Evolutionary conservation across 2,797 vertebrate genomes (phyloP).

Genomic region (Zalophus californianus): DNA sequence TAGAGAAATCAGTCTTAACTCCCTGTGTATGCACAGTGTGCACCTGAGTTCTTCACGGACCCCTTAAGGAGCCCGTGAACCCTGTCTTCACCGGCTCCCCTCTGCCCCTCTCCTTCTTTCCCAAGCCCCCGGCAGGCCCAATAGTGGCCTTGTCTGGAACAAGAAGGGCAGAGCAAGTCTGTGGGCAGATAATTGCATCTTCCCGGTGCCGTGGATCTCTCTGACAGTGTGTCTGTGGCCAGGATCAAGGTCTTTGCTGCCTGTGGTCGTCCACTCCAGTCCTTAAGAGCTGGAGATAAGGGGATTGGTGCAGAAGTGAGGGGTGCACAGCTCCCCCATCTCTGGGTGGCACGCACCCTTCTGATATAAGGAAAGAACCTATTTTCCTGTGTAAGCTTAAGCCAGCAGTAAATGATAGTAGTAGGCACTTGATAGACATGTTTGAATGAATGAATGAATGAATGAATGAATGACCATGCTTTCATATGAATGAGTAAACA

Average conservation of each 20-base stretch:
- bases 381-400: background rate
- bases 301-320: background rate
- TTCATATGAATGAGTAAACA: background rate
- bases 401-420: background rate
- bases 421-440: background rate
- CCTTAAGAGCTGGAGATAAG: background rate
- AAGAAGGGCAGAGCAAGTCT: background rate
- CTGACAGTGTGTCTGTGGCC: background rate
- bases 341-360: background rate
- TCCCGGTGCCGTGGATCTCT: background rate
- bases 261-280: background rate
- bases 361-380: background rate
- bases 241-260: background rate
- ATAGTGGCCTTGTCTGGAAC: background rate
- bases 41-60: background rate
- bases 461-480: background rate
- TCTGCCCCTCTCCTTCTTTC: background rate
- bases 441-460: background rate
- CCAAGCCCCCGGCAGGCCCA: background rate
- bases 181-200: background rate
- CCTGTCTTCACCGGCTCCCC: background rate
- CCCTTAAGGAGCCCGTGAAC: rapidly evolving
- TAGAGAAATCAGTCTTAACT: background rate
- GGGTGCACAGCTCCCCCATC: no score
- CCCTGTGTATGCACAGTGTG: rapidly evolving